phyloP scores from a whole-genome alignment of 2,797 vertebrate genomes.

The Poeciliopsis infans region DNA sequence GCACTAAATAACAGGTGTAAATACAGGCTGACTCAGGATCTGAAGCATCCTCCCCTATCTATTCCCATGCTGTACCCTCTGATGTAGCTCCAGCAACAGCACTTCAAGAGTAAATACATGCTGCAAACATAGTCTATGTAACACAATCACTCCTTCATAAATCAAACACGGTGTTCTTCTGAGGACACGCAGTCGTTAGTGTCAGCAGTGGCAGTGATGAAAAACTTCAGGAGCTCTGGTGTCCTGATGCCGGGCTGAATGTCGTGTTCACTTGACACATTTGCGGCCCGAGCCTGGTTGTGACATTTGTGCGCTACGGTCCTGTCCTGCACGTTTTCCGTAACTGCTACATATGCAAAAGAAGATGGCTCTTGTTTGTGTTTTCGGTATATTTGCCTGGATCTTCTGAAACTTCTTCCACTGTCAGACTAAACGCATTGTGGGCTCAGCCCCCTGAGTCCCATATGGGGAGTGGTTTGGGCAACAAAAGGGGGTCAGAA shows the following conservation, averaged over 20 bases:
- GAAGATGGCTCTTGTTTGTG: slow-evolving; percentile 21
- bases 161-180: slow-evolving; percentile 61
- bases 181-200: slow-evolving; percentile 43
- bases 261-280: slow-evolving; percentile 56
- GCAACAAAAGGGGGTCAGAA: slow-evolving; percentile 46
- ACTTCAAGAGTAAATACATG: slow-evolving; percentile 73
- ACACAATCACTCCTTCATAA: slow-evolving; percentile 67
- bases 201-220: slow-evolving; percentile 62
- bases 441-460: slow-evolving; percentile 55
- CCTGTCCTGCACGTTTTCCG: slow-evolving; percentile 32
- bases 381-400: slow-evolving; percentile 33
- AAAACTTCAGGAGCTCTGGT: slow-evolving; percentile 58
- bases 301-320: slow-evolving; percentile 65
- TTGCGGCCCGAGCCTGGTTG: slow-evolving; percentile 58
- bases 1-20: slow-evolving; percentile 78
- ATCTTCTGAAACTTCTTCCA: slow-evolving; percentile 59
- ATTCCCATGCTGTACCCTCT: slow-evolving; percentile 62
- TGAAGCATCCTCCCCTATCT: slow-evolving; percentile 56
- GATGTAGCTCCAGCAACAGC: slow-evolving; percentile 74
- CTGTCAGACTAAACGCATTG: slow-evolving; percentile 52
- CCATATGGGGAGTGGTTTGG: slow-evolving; percentile 39
- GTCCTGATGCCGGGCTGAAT: slow-evolving; percentile 49
- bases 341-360: slow-evolving; percentile 39
- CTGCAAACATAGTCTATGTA: slow-evolving; percentile 73
- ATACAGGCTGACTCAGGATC: slow-evolving; percentile 65